Percentiles rank a stretch among this genome's conserved stretches.
Evolutionary conservation across 2,888 invertebrate species (phyloP).

Genomic region (Tenthredo amoena): DNA sequence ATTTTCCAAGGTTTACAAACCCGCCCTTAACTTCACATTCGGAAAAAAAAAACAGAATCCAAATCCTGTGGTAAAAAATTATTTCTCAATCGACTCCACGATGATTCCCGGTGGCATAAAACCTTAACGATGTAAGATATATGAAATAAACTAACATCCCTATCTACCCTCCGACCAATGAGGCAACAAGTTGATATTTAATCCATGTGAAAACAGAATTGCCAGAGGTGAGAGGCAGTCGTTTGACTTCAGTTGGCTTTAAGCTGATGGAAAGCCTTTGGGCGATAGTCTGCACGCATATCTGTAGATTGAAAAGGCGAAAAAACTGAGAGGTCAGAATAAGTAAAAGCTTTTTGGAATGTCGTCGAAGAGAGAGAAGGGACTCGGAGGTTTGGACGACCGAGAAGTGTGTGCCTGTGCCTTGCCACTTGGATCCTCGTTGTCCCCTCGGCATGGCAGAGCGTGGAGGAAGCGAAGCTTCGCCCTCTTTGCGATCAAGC

Average conservation of each 20-base stretch:
- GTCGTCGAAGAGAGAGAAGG: constrained; percentile 1
- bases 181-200: constrained; percentile 6
- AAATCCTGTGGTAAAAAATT: no score
- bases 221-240: not conserved
- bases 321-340: constrained; percentile 8
- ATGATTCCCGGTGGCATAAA: no score
- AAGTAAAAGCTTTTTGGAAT: constrained; percentile 30
- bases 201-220: not conserved
- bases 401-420: constrained; percentile 17
- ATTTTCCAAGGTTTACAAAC: no score
- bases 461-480: constrained; percentile 14
- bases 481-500: constrained; percentile 26
- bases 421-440: constrained; percentile 34
- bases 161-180: not conserved
- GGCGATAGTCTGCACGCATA: not conserved
- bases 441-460: constrained; percentile 19
- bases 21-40: no score
- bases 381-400: not conserved
- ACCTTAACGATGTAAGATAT: no score
- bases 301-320: not conserved
- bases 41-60: no score
- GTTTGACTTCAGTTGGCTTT: not conserved
- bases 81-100: no score
- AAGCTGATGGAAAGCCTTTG: not conserved
- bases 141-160: no score